A percentile compares a stretch with the other conserved stretches of the same genome.
Conservation (phyloP, 2,113 vertebrate species). For the Lagopus leucura region DNA sequence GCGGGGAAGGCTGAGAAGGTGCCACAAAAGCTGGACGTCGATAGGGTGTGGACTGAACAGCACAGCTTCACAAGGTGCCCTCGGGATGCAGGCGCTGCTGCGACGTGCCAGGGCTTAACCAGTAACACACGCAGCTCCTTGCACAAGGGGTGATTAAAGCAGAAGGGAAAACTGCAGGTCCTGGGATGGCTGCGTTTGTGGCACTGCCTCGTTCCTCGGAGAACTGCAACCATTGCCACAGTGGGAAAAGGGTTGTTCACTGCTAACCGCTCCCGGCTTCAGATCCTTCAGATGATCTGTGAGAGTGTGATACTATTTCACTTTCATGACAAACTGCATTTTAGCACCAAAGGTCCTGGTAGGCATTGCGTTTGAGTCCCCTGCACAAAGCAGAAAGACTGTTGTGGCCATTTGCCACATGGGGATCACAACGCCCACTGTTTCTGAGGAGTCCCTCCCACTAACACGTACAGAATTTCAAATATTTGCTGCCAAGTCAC, state of each 20-base stretch:
- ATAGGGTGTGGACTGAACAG: not conserved
- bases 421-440: not conserved
- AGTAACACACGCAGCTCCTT: not conserved
- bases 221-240: not conserved
- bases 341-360: not conserved
- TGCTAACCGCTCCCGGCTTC: not conserved
- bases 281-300: not conserved
- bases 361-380: not conserved
- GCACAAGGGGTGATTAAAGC: not conserved
- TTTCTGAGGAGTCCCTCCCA: not conserved
- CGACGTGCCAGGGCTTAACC: not conserved
- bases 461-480: not conserved
- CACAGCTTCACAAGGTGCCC: not conserved
- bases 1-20: not conserved
- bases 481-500: slow-evolving; percentile 8
- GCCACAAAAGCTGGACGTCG: not conserved
- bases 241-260: not conserved
- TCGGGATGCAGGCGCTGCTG: not conserved
- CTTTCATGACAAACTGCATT: not conserved
- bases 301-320: not conserved
- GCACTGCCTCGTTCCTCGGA: not conserved
- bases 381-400: not conserved
- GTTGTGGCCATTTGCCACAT: not conserved
- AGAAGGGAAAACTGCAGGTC: not conserved
- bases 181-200: not conserved